These are phyloP conservation scores for Malthinus seriepunctatus DNA, from an alignment of 2,888 invertebrate species.

Conservation along the genomic window DNA sequence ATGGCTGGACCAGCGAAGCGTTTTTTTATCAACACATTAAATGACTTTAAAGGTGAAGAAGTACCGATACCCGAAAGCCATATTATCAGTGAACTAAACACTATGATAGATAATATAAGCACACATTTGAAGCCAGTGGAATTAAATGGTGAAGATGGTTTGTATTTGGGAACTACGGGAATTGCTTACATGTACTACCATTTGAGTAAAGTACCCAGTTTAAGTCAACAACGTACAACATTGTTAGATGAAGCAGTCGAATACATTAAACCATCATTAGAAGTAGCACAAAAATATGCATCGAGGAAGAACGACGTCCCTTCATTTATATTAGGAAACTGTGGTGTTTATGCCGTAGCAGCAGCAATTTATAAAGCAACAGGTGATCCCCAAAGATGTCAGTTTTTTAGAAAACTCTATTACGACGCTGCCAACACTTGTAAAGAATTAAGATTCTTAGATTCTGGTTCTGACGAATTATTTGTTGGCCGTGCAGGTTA, in stretches of 20 bases:
- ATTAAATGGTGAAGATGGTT: conserved; percentile 59
- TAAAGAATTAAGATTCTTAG: conserved; percentile 60
- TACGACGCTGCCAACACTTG: conserved; percentile 53
- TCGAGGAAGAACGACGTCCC: conserved; percentile 62
- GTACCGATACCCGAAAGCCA: conserved; percentile 9
- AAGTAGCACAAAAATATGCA: conserved; percentile 55
- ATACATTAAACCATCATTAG: conserved; percentile 66
- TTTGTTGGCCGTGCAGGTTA: conserved; percentile 87
- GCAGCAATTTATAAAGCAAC: conserved; percentile 62
- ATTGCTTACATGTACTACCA: conserved; percentile 78
- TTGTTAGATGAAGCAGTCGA: conserved; percentile 64
- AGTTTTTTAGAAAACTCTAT: conserved; percentile 52
- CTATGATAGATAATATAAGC: conserved; percentile 43
- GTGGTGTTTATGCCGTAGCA: conserved; percentile 76
- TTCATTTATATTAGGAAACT: conserved; percentile 78
- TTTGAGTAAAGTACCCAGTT: conserved; percentile 61
- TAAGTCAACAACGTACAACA: conserved; percentile 53
- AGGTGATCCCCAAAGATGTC: conserved; percentile 53
- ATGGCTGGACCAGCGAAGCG: conserved; percentile 3
- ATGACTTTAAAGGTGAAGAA: conserved; percentile 5
- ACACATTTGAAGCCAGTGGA: conserved; percentile 45
- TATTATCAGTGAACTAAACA: conserved; percentile 13
- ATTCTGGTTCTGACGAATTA: conserved; percentile 78
- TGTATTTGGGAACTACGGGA: conserved; percentile 73
- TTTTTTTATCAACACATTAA: conserved; percentile 14